phyloP scores from a whole-genome alignment of 2,113 vertebrate genomes.

The Perca schrenkii region DNA sequence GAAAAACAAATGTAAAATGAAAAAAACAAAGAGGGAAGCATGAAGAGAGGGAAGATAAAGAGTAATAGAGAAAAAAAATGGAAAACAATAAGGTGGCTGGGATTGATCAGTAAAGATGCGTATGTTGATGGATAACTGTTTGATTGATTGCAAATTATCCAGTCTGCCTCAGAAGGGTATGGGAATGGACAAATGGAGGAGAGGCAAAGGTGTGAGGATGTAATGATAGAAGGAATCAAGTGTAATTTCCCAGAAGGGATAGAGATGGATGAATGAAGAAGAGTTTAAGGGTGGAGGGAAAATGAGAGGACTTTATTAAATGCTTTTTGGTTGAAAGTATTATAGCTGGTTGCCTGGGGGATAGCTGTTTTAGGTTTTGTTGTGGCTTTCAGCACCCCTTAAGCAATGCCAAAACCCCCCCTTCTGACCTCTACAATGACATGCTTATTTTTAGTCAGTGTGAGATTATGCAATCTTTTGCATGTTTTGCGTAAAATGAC shows the following conservation, averaged over 20 bases:
- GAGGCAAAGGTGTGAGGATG: constrained; percentile 33
- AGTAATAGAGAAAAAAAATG: background rate
- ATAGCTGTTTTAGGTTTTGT: background rate
- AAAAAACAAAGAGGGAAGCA: background rate
- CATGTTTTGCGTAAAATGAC: too few relatives aligned
- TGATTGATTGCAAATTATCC: constrained; percentile 54
- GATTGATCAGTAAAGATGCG: constrained; percentile 40
- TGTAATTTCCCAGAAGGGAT: constrained; percentile 71
- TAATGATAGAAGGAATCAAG: constrained; percentile 61
- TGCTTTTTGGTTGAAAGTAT: constrained; percentile 43
- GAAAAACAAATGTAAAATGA: constrained; percentile 4
- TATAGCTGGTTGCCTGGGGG: constrained; percentile 11
- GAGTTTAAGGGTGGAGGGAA: constrained; percentile 25
- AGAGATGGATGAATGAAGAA: constrained; percentile 46
- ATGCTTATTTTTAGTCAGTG: background rate
- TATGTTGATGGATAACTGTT: constrained; percentile 50
- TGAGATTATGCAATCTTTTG: background rate
- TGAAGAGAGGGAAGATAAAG: background rate
- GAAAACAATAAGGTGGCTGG: constrained; percentile 9
- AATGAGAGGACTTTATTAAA: constrained; percentile 67
- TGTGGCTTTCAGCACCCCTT: background rate
- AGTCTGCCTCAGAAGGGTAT: constrained; percentile 41
- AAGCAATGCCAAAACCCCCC: background rate
- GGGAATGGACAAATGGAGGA: constrained; percentile 44
- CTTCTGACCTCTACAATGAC: constrained; percentile 1